These are phyloP conservation scores for Urocitellus parryii DNA, from an alignment of 2,113 vertebrate species.

Conservation along the genomic window DNA sequence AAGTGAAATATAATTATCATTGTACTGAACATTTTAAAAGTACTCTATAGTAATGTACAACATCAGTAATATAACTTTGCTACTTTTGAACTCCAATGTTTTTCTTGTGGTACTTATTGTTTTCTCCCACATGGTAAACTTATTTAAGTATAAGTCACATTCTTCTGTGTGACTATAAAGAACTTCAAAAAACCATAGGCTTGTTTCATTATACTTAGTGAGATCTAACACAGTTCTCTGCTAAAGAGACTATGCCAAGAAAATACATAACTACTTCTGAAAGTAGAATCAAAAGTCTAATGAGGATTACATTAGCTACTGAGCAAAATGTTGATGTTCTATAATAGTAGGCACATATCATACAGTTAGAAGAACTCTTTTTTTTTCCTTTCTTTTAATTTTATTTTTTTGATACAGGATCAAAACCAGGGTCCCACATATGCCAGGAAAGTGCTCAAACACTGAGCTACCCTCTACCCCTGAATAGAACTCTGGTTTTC, in stretches of 20 bases:
- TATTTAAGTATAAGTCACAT: slow-evolving; percentile 27
- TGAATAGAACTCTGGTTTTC: not conserved
- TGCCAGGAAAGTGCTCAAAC: too few species aligned
- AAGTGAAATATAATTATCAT: not conserved
- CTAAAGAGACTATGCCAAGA: not conserved
- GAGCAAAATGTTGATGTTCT: not conserved
- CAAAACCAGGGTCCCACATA: too few species aligned
- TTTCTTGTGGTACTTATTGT: not conserved
- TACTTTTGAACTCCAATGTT: not conserved
- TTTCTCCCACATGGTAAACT: not conserved
- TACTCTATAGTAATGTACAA: not conserved
- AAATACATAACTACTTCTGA: not conserved
- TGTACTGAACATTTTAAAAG: not conserved
- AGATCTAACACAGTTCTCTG: not conserved
- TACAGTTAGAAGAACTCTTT: not conserved
- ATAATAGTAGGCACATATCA: not conserved
- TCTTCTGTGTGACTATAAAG: not conserved
- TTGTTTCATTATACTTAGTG: too few species aligned
- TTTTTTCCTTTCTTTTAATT: too few species aligned
- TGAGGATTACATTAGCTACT: not conserved
- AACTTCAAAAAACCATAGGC: too few species aligned
- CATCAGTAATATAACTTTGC: slow-evolving; percentile 1
- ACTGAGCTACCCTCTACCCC: too few species aligned
- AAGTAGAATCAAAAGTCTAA: not conserved
- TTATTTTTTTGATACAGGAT: not conserved